Evolutionary conservation across 2,888 invertebrate species (phyloP), one percentile per base, ranked within the genome.

Genomic region (Rhagonycha lutea): DNA sequence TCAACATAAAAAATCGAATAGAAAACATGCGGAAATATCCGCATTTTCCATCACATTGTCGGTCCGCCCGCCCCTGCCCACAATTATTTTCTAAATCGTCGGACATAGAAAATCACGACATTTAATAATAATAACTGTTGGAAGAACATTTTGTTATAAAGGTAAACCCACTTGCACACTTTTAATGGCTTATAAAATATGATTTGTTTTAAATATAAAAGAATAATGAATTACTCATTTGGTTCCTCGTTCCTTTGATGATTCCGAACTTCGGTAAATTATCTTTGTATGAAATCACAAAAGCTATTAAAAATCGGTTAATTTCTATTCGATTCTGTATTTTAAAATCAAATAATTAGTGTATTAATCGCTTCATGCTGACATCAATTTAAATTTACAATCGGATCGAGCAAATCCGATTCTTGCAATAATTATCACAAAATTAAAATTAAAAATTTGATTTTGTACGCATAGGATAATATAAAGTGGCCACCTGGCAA

Each of bases 401-500:
- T 47, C 47, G 47, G n/a, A 47, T 47, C 47, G 47, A n/a, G 7
- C 47, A 7, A 47, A 47, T 47, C 7, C 47, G 47, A 47, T 47
- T 47, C 47, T 47, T n/a, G 2, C n/a, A 47, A 47, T 47, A 47
- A 47, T 47, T 47, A 47, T n/a, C 47, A 47, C n/a, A 47, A 47
- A 47, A 47, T 47, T 32, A 32, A 32, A 32, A 32, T 32, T 47
- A n/a, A 47, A n/a, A 47, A 47, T 47, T 47, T n/a, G n/a, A n/a
- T 47, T 47, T 47, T n/a, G n/a, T 47, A 47, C 47, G 47, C n/a
- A 47, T 12, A 32, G 12, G n/a, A 32, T 72, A 61, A 32, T 72
- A 61, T n/a, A 65, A 60, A 72, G 26, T 32, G 76, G 73, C 76
- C 76, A 76, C 76, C 76, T 76, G 76, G 63, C 63, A 65, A n/a